Evolutionary conservation across 1,140 invertebrate species (phyloP), one percentile per base, ranked within the genome.

Genomic region (Papilio dardanus): DNA sequence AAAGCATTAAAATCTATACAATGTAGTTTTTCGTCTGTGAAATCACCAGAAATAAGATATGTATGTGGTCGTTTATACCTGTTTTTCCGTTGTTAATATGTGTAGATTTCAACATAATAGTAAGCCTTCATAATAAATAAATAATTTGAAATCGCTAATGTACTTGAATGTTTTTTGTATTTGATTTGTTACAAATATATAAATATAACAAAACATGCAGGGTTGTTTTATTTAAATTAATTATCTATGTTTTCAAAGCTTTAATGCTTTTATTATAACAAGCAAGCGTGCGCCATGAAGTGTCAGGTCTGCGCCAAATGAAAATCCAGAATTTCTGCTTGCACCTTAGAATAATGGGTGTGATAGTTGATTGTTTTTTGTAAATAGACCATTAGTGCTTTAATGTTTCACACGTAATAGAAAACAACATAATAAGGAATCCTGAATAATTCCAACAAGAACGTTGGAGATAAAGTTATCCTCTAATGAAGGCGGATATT

Each of bases 121-220:
- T 50, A 50, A 5, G 5, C 8, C 3, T 62, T 30, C 24, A 62
- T 16, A 30, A 54, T 12, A 24, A 62, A 1, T 62, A 28, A 10
- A 54, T 30, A 24, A 4, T 62, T 62, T 62, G 24, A 62, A 62
- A 62, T 62, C 12, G 54, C 24, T 28, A 62, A 62, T 8, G 21
- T 62, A 30, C 19, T 62, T 28, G 24, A 28, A 62, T 28, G 54
- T 21, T 62, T 62, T 62, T 62, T 62, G 54, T 62, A 62, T 62
- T 62, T 62, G 54, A 62, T 62, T 62, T 62, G 54, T 62, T 62
- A 62, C 24, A 62, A 62, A 62, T 62, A 62, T 62, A 62, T 62
- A 14, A 62, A 30, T 28, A 30, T 30, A 14, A 62, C 10, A 62
- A 62, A 30, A 50, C 5, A 19, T 50, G 5, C 21, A 28, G 10